Base-by-base conservation (phyloP, 37 sponge, comb jelly and placozoan genomes). In the Tethya wilhelma region DNA sequence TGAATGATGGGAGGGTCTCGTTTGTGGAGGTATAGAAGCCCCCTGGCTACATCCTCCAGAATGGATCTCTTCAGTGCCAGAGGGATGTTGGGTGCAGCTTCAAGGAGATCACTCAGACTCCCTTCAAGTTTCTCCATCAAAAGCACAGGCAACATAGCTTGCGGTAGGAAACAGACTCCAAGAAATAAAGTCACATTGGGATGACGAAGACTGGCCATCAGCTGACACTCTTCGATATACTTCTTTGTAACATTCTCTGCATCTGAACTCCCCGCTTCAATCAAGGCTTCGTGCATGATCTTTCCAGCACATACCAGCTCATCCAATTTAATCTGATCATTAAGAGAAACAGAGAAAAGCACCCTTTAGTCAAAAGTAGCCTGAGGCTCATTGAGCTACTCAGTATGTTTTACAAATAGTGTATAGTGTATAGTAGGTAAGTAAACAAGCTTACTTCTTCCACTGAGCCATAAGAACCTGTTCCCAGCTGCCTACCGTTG, bases 1-100 rank as follows among this genome's bases (percentile, higher is more conserved):
- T 77, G 77, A 43, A 77, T 77, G 77, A 77, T 43, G 36, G 41
- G 59, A 30, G 77, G 77, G n/a, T 60, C 28, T 30, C 64, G 59
- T 44, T 37, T 9, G 77, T 77, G 77, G 23, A 77, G 77, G 43
- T 77, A 77, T 26, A 59, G 42, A 28, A 77, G 40, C 26, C 77
- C 77, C 34, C 60, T 43, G 45, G 77, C 62, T 22, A 77, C 64
- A 26, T 62, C 77, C 38, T 77, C 26, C 22, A 77, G 62, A 37
- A 77, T 62, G 17, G 77, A 77, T 8, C 40, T 17, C 43, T 77
- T 77, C 25, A 36, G 44, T 19, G 43, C 36, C 39, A 77, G 60
- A 4, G 77, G 77, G 38, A 77, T 30, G 43, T 36, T 30, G 25
- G 64, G 64, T 37, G 37, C 62, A 40, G 59, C 9, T 14, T 74